Conservation (phyloP, 2,113 vertebrate species). For the Malaclemys terrapin region DNA sequence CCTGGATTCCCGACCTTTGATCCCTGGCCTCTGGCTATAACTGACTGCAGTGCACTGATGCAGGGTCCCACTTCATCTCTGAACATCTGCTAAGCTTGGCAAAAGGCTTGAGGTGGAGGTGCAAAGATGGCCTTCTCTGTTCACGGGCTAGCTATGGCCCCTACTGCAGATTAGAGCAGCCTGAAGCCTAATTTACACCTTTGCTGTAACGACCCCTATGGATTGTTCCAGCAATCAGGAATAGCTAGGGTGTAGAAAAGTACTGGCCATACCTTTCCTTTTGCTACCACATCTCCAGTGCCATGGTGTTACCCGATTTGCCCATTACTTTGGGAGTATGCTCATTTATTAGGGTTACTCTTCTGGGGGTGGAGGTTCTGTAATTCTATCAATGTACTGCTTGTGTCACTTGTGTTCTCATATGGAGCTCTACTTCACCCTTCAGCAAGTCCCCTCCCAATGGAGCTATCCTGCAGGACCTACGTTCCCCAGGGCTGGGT, state of each 20-base stretch:
- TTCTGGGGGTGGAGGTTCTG: too few relatives aligned
- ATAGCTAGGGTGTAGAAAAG: background rate
- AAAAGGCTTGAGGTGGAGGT: background rate
- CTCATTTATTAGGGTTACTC: too few relatives aligned
- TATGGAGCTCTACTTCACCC: too few relatives aligned
- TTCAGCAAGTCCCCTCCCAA: too few relatives aligned
- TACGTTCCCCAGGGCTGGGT: too few relatives aligned
- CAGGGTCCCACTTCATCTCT: accelerated
- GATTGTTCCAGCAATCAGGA: background rate
- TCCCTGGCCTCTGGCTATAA: background rate
- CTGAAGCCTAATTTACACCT: background rate
- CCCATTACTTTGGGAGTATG: too few relatives aligned
- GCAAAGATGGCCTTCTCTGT: background rate
- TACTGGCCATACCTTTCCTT: accelerated
- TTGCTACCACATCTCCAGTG: background rate
- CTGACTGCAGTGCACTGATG: accelerated
- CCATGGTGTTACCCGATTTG: background rate
- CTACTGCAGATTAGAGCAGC: accelerated
- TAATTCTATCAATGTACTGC: too few relatives aligned
- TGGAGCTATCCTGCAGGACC: too few relatives aligned
- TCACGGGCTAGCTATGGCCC: background rate
- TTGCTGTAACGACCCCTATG: background rate
- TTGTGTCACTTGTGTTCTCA: too few relatives aligned
- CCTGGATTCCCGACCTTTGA: too few relatives aligned
- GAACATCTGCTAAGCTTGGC: background rate